Evolutionary conservation across 2,113 vertebrate species (phyloP).

Genomic region (Notothenia coriiceps): DNA sequence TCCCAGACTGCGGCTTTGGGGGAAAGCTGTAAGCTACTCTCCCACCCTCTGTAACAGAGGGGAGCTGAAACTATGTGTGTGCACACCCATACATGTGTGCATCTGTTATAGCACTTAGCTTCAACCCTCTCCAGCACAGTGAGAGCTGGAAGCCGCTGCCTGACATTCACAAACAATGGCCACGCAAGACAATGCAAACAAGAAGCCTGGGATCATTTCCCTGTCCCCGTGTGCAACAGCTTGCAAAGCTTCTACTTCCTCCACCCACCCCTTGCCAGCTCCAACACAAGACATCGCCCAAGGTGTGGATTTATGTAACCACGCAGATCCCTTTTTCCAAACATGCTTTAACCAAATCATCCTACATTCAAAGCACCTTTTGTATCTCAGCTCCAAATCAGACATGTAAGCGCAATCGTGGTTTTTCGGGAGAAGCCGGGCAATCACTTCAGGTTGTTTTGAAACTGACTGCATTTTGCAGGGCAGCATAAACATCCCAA

Average conservation of each 20-base stretch:
- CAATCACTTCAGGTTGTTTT: constrained; percentile 43
- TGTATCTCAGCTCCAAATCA: constrained; percentile 50
- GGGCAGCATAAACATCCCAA: constrained; percentile 57
- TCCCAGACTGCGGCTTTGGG: constrained; percentile 55
- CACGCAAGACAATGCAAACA: constrained; percentile 74
- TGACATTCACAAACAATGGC: constrained; percentile 78
- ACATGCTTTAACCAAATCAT: constrained; percentile 47
- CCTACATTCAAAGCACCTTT: constrained; percentile 43
- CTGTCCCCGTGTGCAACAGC: constrained; percentile 63
- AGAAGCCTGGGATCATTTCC: constrained; percentile 71
- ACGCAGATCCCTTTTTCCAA: constrained; percentile 40
- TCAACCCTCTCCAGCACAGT: constrained; percentile 60
- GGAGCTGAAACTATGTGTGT: constrained; percentile 13
- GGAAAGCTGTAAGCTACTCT: constrained; percentile 38
- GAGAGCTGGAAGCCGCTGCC: constrained; percentile 66
- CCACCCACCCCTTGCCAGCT: constrained; percentile 48
- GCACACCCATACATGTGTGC: constrained; percentile 23
- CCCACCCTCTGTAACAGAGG: constrained; percentile 50
- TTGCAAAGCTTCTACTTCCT: constrained; percentile 49
- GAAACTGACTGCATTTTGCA: constrained; percentile 43
- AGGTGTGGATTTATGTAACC: constrained; percentile 71
- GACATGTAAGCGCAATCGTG: constrained; percentile 27
- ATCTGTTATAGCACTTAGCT: constrained; percentile 52
- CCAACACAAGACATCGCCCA: constrained; percentile 60
- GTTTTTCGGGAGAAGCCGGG: constrained; percentile 29